phyloP scores from a whole-genome alignment of 2,113 vertebrate genomes.

The Gobius niger region DNA sequence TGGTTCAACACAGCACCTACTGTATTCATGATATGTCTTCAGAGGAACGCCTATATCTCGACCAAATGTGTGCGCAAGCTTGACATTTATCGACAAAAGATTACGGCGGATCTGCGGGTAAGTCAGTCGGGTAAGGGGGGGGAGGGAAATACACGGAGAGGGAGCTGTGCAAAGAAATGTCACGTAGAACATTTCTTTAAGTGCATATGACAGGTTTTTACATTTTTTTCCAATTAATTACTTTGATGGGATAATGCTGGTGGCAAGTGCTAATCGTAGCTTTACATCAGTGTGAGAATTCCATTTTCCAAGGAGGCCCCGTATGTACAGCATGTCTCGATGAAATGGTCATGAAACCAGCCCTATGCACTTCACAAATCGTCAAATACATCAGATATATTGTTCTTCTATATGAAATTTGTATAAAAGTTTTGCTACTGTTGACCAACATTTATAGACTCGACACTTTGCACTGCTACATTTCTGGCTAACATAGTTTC shows the following conservation, averaged over 20 bases:
- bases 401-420: not conserved
- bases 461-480: conserved; percentile 54
- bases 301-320: no score
- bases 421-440: conserved; percentile 34
- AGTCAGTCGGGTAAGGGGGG: no score
- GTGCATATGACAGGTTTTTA: no score
- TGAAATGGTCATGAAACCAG: no score
- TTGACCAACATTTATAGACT: conserved; percentile 19
- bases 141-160: not conserved
- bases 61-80: conserved; percentile 1
- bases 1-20: conserved; percentile 25
- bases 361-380: no score
- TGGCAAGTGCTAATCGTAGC: no score
- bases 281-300: no score
- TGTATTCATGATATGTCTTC: conserved; percentile 43
- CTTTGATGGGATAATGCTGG: no score
- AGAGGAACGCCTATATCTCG: conserved; percentile 29
- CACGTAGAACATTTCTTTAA: not conserved
- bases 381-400: no score
- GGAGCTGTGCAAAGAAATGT: not conserved
- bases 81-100: conserved; percentile 13
- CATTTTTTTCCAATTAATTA: no score
- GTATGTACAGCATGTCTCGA: no score
- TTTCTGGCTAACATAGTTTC: conserved; percentile 1
- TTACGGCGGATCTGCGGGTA: not conserved